Percentiles rank a stretch among this genome's conserved stretches.
These are phyloP conservation scores for Chalcosyrphus nemorum DNA, from an alignment of 2,888 invertebrate genomes.

Conservation along the genomic window DNA sequence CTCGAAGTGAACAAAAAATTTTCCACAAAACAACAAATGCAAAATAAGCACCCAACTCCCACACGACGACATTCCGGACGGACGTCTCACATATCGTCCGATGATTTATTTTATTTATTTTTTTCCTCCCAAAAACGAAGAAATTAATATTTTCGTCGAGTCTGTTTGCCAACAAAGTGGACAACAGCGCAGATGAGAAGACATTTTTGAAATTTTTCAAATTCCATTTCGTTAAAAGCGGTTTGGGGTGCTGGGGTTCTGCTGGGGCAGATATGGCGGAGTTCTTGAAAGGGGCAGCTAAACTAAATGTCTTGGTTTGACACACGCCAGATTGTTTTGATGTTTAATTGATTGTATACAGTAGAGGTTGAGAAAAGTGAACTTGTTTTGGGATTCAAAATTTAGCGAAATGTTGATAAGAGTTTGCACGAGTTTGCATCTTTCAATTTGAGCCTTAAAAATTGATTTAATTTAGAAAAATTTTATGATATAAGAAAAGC, in stretches of 20 bases:
- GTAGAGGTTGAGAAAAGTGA: not conserved
- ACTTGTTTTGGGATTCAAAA: not conserved
- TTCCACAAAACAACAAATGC: not conserved
- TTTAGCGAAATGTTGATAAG: not conserved
- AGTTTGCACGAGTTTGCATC: not conserved
- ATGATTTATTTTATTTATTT: conserved; percentile 66
- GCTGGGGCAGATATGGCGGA: too few relatives aligned
- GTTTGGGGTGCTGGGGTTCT: too few relatives aligned
- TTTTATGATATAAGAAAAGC: too few relatives aligned
- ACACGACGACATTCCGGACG: conserved; percentile 63
- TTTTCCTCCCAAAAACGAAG: not conserved
- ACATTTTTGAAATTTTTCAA: conserved; percentile 23
- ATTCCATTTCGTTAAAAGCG: conserved; percentile 9
- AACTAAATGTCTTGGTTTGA: not conserved
- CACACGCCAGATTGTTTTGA: conserved; percentile 17
- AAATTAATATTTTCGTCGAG: conserved; percentile 42
- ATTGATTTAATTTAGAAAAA: too few relatives aligned
- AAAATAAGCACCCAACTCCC: conserved; percentile 25
- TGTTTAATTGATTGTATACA: not conserved
- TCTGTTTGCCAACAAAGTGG: conserved; percentile 50
- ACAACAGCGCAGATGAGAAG: conserved; percentile 52
- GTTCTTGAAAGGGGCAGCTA: not conserved
- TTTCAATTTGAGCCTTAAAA: not conserved
- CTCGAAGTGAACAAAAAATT: conserved; percentile 11
- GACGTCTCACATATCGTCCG: conserved; percentile 27